These are phyloP conservation scores for Coilia nasus DNA, from an alignment of 2,797 vertebrate genomes.

Conservation along the genomic window DNA sequence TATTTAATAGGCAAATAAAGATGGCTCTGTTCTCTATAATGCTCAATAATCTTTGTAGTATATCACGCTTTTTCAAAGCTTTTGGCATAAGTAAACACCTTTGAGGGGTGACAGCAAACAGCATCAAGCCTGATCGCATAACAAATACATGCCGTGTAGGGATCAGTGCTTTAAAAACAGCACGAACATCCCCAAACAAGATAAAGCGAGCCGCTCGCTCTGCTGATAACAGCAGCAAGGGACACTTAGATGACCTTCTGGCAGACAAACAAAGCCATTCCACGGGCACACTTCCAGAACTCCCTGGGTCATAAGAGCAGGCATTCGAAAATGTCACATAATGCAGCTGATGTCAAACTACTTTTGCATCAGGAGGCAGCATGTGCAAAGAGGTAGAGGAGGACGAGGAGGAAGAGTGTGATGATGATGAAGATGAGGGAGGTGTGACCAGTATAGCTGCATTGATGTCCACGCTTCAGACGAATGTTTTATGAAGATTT, in stretches of 20 bases:
- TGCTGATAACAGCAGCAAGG: not conserved
- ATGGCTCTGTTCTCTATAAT: not conserved
- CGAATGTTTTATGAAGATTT: no score
- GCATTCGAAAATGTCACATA: slow-evolving; percentile 17
- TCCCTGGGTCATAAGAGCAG: not conserved
- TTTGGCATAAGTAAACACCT: not conserved
- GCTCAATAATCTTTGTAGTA: not conserved
- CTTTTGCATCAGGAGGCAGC: not conserved
- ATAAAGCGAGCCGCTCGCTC: not conserved
- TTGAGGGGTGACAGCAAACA: not conserved
- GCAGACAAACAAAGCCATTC: not conserved
- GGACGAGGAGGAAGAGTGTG: not conserved
- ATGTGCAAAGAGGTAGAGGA: slow-evolving; percentile 32
- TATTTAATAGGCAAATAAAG: not conserved
- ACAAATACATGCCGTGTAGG: not conserved
- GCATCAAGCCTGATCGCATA: not conserved
- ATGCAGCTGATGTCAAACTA: not conserved
- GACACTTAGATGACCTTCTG: not conserved
- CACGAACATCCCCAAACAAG: not conserved
- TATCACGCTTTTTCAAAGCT: not conserved
- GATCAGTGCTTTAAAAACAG: not conserved
- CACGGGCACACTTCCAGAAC: not conserved
- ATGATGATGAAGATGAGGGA: not conserved
- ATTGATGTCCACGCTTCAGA: no score
- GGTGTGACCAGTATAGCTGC: not conserved